phyloP scores from a whole-genome alignment of 2,113 vertebrate species.

The Myotis brandtii region DNA sequence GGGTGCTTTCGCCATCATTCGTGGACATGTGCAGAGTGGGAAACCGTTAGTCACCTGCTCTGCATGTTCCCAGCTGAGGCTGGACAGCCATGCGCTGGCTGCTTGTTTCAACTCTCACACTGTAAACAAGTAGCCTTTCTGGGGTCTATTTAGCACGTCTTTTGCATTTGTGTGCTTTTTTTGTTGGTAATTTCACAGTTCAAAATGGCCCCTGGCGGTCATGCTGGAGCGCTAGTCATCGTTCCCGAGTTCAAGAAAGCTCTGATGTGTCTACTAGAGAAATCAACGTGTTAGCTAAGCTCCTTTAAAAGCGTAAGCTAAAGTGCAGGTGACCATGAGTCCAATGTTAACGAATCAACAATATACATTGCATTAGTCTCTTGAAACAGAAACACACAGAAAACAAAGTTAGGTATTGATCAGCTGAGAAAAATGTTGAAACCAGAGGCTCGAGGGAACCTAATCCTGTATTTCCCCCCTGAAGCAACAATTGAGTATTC shows the following conservation, averaged over 20 bases:
- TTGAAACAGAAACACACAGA: neutral
- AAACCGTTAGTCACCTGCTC: neutral
- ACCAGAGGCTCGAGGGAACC: neutral
- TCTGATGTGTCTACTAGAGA: neutral
- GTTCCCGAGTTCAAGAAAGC: neutral
- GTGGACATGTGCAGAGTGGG: accelerated
- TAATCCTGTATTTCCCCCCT: neutral
- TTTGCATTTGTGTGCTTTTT: neutral
- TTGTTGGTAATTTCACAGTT: neutral
- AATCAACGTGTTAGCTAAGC: neutral
- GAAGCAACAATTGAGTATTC: neutral
- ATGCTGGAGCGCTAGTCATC: neutral
- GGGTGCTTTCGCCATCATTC: accelerated
- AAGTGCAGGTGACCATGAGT: neutral
- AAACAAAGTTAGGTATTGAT: neutral
- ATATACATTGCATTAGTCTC: neutral
- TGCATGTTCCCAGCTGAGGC: neutral
- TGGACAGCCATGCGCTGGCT: neutral
- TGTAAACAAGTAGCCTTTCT: neutral
- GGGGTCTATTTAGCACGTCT: neutral
- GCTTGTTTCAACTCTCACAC: neutral
- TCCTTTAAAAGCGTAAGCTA: neutral
- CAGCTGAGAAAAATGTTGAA: neutral
- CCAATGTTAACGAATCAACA: neutral
- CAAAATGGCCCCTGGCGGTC: neutral